Evolutionary conservation across 2,888 invertebrate genomes (phyloP), one percentile per base, ranked within the genome.

Genomic region (Gymnocheta viridis): DNA sequence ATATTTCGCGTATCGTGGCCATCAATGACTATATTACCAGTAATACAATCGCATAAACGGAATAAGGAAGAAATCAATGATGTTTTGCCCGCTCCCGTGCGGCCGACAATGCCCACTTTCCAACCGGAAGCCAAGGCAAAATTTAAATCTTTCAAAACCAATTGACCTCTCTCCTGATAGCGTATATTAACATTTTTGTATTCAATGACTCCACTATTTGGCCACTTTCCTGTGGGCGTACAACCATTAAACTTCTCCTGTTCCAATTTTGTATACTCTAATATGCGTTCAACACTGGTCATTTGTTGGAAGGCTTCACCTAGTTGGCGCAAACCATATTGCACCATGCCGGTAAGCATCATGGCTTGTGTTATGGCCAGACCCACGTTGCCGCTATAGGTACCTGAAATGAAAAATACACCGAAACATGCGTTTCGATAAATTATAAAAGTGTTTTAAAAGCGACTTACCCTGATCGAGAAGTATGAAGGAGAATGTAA

Each of bases 41-140:
- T 94, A 4, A 95, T 93, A 73, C 9, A 6, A 72, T 95, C 94
- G 0, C 95, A 94, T 77, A 97, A 92, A 4, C 96, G 94, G 92
- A 97, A 97, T 74, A 97, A 91, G 0, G 96, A 95, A 0, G 95
- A 94, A 83, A 96, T 95, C n/a, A 96, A 92, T 0, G 96, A 96
- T 0, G 96, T 96, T 91, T 96, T 96, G 1, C 97, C 97, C 1
- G 97, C 97, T 0, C 97, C 97, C 0, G 97, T 97, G 73, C 97
- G 93, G 1, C 97, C 97, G 6, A 96, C 96, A 86, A 96, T 95
- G 14, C 96, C 96, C 74, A 96, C 94, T 95, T 96, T 91, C 86
- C 92, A 93, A 80, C 94, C 94, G 41, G 95, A 93, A 88, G 95
- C 93, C 66, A 96, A 94, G 0, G 92, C 90, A 64, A 96, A 92